These are phyloP conservation scores for Parambassis ranga DNA, from an alignment of 2,797 vertebrate genomes.

Conservation along the genomic window DNA sequence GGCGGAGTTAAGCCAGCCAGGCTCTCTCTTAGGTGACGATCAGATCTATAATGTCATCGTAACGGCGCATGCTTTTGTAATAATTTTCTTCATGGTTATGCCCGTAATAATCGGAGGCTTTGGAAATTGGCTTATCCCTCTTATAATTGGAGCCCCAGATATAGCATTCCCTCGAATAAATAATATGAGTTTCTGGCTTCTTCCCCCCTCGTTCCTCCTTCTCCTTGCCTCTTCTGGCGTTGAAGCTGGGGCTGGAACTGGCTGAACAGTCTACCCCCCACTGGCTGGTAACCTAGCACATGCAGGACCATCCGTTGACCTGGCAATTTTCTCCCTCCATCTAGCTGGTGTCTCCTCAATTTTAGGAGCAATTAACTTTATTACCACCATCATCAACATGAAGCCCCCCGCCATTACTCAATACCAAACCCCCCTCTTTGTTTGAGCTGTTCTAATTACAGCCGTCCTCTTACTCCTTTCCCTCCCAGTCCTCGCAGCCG, in stretches of 20 bases:
- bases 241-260: conserved; percentile 39
- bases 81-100: conserved; percentile 74
- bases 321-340: conserved; percentile 60
- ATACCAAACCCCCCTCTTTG: conserved; percentile 49
- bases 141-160: conserved; percentile 53
- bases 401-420: conserved; percentile 39
- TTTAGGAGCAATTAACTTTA: conserved; percentile 51
- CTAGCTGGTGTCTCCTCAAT: conserved; percentile 38
- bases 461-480: conserved; percentile 1
- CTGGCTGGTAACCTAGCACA: conserved; percentile 32
- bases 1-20: conserved; percentile 45
- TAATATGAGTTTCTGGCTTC: conserved; percentile 63
- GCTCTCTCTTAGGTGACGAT: conserved; percentile 13
- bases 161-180: conserved; percentile 59
- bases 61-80: conserved; percentile 67
- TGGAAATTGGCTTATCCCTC: conserved; percentile 43
- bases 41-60: conserved; percentile 69
- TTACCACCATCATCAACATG: conserved; percentile 60
- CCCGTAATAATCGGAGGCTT: conserved; percentile 58
- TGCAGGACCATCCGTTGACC: conserved; percentile 28
- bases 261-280: conserved; percentile 53
- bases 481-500: neutral
- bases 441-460: conserved; percentile 17
- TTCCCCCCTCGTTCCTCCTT: conserved; percentile 17
- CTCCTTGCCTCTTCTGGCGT: conserved; percentile 17